Conservation (phyloP, 2,888 invertebrate species). For the Thelaira solivaga region DNA sequence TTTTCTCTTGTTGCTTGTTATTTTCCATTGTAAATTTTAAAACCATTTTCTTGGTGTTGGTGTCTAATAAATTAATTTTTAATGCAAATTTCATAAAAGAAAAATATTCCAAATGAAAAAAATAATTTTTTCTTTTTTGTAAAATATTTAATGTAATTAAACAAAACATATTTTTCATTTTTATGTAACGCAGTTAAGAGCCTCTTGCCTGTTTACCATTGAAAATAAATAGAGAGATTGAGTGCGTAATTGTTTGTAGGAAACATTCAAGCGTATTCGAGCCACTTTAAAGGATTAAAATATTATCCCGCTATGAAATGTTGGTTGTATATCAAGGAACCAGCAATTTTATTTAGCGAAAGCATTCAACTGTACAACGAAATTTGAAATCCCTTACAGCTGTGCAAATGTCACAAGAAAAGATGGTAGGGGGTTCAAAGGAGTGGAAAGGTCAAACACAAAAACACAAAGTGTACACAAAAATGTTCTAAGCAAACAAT, state of each 20-base stretch:
- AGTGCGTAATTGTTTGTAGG: too few species aligned
- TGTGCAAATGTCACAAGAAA: neutral
- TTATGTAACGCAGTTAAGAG: slow-evolving; percentile 16
- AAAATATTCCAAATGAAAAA: neutral
- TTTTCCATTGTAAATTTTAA: neutral
- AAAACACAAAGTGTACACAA: neutral
- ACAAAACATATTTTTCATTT: slow-evolving; percentile 54
- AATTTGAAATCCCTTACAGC: slow-evolving; percentile 39
- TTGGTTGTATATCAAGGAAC: slow-evolving; percentile 20
- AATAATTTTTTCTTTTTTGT: slow-evolving; percentile 5
- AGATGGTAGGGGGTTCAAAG: neutral
- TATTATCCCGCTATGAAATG: slow-evolving; percentile 54
- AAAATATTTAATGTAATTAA: slow-evolving; percentile 54
- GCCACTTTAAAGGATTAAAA: slow-evolving; percentile 57
- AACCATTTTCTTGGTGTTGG: slow-evolving; percentile 16
- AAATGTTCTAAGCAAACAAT: neutral
- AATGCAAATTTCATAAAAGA: slow-evolving; percentile 46
- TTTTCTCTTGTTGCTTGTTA: neutral
- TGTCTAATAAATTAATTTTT: slow-evolving; percentile 10
- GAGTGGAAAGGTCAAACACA: neutral
- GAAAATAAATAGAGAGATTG: too few species aligned
- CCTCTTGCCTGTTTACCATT: neutral
- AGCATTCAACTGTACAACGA: neutral
- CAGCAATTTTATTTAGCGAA: neutral
- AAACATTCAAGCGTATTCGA: too few species aligned